These are phyloP conservation scores for Shargacucullia verbasci DNA, from an alignment of 2,888 invertebrate species.

Conservation along the genomic window DNA sequence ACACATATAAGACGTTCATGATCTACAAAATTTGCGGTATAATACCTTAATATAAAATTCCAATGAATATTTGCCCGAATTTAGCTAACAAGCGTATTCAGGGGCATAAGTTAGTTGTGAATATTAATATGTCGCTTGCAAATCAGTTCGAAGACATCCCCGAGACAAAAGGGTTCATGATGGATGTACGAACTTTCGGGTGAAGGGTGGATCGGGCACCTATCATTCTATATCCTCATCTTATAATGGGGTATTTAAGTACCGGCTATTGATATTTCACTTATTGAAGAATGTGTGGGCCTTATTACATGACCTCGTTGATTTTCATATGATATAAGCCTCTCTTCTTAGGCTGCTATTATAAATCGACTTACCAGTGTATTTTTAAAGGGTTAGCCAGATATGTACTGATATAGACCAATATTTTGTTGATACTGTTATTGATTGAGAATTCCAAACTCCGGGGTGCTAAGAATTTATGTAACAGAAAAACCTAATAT, in stretches of 20 bases:
- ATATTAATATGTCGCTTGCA: slow-evolving; percentile 26
- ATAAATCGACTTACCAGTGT: too few relatives aligned
- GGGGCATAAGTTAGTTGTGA: slow-evolving; percentile 5
- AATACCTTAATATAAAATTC: not conserved
- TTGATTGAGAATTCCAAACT: too few relatives aligned
- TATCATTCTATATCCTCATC: not conserved
- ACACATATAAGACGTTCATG: too few relatives aligned
- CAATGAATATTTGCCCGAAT: not conserved
- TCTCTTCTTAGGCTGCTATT: too few relatives aligned
- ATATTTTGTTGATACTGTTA: too few relatives aligned
- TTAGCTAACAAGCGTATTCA: not conserved
- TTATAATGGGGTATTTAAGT: slow-evolving; percentile 13
- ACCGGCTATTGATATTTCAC: slow-evolving; percentile 16
- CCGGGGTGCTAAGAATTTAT: too few relatives aligned
- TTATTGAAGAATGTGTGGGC: not conserved
- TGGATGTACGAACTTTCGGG: slow-evolving; percentile 29
- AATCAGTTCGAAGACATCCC: slow-evolving; percentile 15
- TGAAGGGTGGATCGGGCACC: slow-evolving; percentile 7
- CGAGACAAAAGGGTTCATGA: slow-evolving; percentile 30
- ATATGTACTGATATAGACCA: too few relatives aligned
- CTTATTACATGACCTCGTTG: too few relatives aligned
- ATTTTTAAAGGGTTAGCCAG: too few relatives aligned
- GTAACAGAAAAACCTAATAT: too few relatives aligned
- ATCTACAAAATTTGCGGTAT: too few relatives aligned
- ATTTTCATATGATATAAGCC: too few relatives aligned